These are phyloP conservation scores for Enteromius anoplus DNA, from an alignment of 2,797 vertebrate genomes.

Conservation along the genomic window DNA sequence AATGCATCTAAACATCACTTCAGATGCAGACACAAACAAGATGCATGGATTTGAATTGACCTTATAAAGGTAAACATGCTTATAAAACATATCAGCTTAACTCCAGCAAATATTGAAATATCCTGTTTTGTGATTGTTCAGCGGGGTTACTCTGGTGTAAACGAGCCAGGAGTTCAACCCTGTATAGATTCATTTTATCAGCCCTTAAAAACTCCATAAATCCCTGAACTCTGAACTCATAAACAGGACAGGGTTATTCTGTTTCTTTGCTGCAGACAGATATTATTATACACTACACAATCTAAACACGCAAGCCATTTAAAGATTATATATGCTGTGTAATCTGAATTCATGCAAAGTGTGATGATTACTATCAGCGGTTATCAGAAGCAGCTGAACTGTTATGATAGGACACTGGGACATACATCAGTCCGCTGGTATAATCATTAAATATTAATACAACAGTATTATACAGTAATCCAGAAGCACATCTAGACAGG, in stretches of 20 bases:
- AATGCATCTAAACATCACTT: too few species aligned
- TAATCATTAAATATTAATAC: background rate
- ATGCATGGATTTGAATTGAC: background rate
- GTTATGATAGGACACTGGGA: background rate
- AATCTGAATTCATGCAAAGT: background rate
- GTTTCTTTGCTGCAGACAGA: background rate
- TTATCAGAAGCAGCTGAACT: constrained; percentile 34
- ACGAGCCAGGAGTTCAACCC: background rate
- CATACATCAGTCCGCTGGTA: background rate
- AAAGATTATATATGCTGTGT: background rate
- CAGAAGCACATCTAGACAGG: background rate
- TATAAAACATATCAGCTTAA: too few species aligned
- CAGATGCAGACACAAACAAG: background rate
- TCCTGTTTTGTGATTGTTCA: too few species aligned
- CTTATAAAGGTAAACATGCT: too few species aligned
- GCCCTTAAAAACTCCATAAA: background rate
- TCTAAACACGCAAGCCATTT: too few species aligned
- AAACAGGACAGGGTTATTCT: background rate
- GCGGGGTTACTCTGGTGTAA: too few species aligned
- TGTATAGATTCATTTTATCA: constrained; percentile 2
- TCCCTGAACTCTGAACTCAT: background rate
- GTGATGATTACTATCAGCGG: background rate
- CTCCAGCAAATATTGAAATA: too few species aligned
- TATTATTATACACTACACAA: background rate
- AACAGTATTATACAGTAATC: background rate